Conservation (phyloP, 2,888 invertebrate genomes). For the Diarsia mendica region DNA sequence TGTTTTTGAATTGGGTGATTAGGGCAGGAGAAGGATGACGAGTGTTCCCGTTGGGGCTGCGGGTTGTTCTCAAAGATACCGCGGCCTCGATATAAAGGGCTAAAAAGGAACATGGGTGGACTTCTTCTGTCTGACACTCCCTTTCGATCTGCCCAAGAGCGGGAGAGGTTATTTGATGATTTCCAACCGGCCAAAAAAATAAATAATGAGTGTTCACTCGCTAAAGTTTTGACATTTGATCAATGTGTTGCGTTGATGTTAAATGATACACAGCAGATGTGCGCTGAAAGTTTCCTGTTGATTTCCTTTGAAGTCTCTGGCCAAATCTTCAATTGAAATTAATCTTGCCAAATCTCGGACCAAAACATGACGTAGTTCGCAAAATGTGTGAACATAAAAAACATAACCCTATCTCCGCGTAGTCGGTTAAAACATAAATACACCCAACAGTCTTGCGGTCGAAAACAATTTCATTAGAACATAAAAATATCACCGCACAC, state of each 20-base stretch:
- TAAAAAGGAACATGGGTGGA: no score
- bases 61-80: no score
- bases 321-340: background rate
- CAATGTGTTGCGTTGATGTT: no score
- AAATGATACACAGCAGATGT: background rate
- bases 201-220: no score
- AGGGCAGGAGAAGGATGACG: background rate
- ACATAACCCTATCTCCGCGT: background rate
- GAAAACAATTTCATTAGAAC: slow-evolving; percentile 32
- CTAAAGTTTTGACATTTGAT: background rate
- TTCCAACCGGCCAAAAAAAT: no score
- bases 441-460: slow-evolving; percentile 14
- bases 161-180: no score
- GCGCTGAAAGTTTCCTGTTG: background rate
- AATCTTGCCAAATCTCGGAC: background rate
- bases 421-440: background rate
- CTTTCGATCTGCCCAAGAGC: no score
- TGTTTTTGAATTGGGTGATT: background rate
- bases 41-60: no score
- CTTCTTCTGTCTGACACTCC: no score
- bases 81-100: no score
- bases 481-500: slow-evolving; percentile 13
- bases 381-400: slow-evolving; percentile 6
- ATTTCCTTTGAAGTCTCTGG: no score
- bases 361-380: background rate